A percentile compares a stretch with the other conserved stretches of the same genome.
These are phyloP conservation scores for Rhynchomys soricoides DNA, from an alignment of 2,113 vertebrate genomes.

Conservation along the genomic window DNA sequence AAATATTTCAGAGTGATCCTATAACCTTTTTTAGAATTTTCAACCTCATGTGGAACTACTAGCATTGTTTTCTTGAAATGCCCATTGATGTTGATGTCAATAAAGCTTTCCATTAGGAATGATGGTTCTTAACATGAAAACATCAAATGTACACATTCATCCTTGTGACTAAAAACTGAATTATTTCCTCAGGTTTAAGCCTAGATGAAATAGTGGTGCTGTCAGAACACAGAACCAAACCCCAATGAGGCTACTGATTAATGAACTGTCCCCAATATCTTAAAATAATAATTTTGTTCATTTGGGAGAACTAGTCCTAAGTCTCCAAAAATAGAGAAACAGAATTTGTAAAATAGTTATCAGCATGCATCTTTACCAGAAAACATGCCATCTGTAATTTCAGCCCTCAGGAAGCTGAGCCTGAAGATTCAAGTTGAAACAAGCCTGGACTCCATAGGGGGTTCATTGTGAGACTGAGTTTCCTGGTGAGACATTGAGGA, in stretches of 20 bases:
- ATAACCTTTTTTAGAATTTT: background rate
- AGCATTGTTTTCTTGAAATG: background rate
- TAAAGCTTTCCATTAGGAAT: background rate
- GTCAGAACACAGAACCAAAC: background rate
- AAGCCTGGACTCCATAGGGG: background rate
- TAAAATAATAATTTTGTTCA: conserved; percentile 14
- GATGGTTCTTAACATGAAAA: background rate
- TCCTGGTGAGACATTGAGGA: background rate
- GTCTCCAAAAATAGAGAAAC: background rate
- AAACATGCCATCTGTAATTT: background rate
- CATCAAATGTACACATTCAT: background rate
- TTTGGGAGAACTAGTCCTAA: background rate
- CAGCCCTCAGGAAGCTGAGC: background rate
- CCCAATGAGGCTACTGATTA: background rate
- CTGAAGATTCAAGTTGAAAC: background rate
- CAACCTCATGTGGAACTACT: background rate
- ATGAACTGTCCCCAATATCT: background rate
- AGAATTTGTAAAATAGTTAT: background rate
- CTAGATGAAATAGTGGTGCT: background rate
- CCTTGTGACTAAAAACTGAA: background rate
- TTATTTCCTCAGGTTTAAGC: background rate
- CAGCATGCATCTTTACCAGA: background rate
- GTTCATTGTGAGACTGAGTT: background rate
- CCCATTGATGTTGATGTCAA: background rate
- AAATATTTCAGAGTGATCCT: background rate